phyloP scores from a whole-genome alignment of 2,113 vertebrate genomes.

The Amazona guildingii region DNA sequence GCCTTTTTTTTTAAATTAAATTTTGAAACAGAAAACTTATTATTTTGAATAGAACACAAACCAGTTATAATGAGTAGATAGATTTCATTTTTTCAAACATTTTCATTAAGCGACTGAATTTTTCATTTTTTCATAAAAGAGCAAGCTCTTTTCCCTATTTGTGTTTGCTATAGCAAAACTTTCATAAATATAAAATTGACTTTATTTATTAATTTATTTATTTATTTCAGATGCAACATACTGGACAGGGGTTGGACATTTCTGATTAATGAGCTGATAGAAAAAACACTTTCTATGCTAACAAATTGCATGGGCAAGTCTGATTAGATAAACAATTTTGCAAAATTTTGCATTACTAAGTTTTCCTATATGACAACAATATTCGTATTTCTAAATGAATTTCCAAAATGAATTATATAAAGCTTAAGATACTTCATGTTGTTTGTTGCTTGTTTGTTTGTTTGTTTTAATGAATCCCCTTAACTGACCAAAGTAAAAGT shows the following conservation, averaged over 20 bases:
- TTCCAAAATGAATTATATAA: neutral
- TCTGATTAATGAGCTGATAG: neutral
- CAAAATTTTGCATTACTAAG: neutral
- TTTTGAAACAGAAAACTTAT: neutral
- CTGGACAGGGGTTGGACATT: neutral
- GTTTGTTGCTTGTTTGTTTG: neutral
- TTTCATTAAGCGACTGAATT: neutral
- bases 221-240: neutral
- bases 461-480: neutral
- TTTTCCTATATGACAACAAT: neutral
- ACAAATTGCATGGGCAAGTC: neutral
- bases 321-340: neutral
- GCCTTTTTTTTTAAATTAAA: neutral
- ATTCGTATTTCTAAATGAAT: neutral
- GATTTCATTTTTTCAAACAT: neutral
- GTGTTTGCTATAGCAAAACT: neutral
- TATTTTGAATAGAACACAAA: neutral
- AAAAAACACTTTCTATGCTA: neutral
- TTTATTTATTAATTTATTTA: neutral
- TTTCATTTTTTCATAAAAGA: rapidly evolving
- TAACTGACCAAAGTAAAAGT: neutral
- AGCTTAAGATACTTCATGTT: neutral
- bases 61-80: rapidly evolving
- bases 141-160: neutral
- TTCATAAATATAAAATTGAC: neutral